Evolutionary conservation across 2,113 vertebrate genomes (phyloP).

Genomic region (Sceloporus tristichus): DNA sequence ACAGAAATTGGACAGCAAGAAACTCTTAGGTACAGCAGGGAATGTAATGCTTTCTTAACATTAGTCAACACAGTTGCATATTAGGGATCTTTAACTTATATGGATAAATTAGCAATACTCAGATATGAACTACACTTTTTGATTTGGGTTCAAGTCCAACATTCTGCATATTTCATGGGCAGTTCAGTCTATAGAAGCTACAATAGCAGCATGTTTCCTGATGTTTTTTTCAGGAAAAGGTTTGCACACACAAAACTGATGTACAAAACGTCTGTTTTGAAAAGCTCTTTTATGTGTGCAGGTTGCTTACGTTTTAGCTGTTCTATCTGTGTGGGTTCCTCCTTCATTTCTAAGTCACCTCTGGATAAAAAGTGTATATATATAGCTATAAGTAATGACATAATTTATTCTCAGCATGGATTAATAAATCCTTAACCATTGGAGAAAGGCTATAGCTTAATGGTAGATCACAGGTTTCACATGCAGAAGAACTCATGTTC

Average conservation of each 20-base stretch:
- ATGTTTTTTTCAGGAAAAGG: not conserved
- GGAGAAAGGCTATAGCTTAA: not conserved
- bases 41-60: not conserved
- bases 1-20: conserved; percentile 97
- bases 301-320: no score
- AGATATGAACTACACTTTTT: not conserved
- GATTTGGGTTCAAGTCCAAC: not conserved
- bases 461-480: not conserved
- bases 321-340: not conserved
- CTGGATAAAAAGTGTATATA: no score
- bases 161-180: not conserved
- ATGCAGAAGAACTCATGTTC: not conserved
- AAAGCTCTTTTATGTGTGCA: not conserved
- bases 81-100: not conserved
- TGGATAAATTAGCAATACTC: not conserved
- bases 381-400: not conserved
- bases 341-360: not conserved
- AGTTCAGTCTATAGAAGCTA: not conserved
- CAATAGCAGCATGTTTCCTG: not conserved
- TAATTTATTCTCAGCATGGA: no score
- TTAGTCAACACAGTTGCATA: not conserved
- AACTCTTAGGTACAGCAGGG: conserved; percentile 73
- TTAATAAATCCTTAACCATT: not conserved
- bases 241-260: not conserved
- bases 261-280: not conserved